Evolutionary conservation across 2,113 vertebrate genomes (phyloP), one percentile per base, ranked within the genome.

Genomic region (Jaculus jaculus): DNA sequence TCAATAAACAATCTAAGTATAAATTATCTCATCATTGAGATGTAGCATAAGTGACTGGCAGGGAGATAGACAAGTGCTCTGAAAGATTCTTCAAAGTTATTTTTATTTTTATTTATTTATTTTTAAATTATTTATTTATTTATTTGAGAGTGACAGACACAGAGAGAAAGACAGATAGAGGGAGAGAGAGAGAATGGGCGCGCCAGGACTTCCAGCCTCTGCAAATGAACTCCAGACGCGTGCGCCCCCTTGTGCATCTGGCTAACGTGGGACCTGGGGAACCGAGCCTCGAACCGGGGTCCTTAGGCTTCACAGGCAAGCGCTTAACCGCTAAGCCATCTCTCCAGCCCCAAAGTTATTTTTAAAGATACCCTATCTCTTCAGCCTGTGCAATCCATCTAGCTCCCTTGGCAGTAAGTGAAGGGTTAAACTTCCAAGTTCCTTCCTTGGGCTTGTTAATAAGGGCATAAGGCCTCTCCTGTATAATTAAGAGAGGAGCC

Each of bases 401-500:
- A 80, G 23, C 7, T 68, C 88, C 80, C 37, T 74, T 34, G 30
- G 83, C 58, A 87, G 63, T 28, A 91, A 90, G 42, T 26, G 54
- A 81, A 96, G 77, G n/a, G 73, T 89, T 93, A 93, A 73, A 78
- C 37, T 18, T 88, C 65, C 60, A 80, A 74, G 74, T 72, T 34
- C 71, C 61, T 91, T 69, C 60, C 11, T 26, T 34, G 28, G 87
- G 42, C 32, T 81, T 18, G 11, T 81, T 89, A 96, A 87, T 63
- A 42, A 87, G 75, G 63, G 82, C 78, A 32, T 23, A 54, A 30
- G 23, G 32, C 60, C 32, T 80, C n/a, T 81, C 24, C 87, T 91
- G 73, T 84, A 0, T 90, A 95, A 95, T 89, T 94, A 95, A 32
- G 78, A 82, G 58, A 91, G 73, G 30, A 89, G 83, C 84, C 84